Evolutionary conservation across 2,888 invertebrate genomes (phyloP), one percentile per base, ranked within the genome.

Genomic region (Lingula anatina): DNA sequence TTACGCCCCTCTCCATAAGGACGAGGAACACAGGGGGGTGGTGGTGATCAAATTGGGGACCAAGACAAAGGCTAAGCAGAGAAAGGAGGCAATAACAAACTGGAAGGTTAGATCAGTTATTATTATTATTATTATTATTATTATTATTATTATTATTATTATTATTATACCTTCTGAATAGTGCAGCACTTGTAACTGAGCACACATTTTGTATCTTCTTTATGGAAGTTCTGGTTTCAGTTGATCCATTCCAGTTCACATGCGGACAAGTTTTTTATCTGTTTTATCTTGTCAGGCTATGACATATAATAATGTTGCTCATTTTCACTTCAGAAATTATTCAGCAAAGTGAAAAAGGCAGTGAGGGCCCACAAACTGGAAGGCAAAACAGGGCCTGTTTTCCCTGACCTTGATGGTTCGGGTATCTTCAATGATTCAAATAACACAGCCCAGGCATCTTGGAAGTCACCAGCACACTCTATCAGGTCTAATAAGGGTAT

Each of bases 1-100:
- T 0, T 88, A 89, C 0, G 68, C 65, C 18, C 57, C 55, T 5
- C 15, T 15, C 31, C 85, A 86, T 0, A 89, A 89, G 59, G 82
- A 82, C 21, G 59, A 51, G 21, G 51, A 54, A n/a, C 61, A 61
- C 9, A 54, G 54, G n/a, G 52, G 94, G 0, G 90, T 99, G 2
- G 92, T 99, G 89, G 93, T 97, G 47, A 99, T 99, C 75, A 99
- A 97, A 80, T 89, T 90, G 60, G 94, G 95, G 70, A 90, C 87
- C 57, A 97, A 96, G 78, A 97, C 97, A 0, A 83, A 91, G 56
- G 99, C 99, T 1, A 89, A 90, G 68, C 95, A 96, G 78, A 82
- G 96, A 55, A 97, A 96, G 75, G 94, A 93, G 1, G 97, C 97
- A 2, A 85, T 96, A 2, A 82, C 86, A 46, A 96, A 97, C 75